A percentile compares a stretch with the other conserved stretches of the same genome.
These are phyloP conservation scores for rabbit (Oryctolagus cuniculus) DNA, from an alignment of 2,113 vertebrate genomes.

Conservation along the genomic window DNA sequence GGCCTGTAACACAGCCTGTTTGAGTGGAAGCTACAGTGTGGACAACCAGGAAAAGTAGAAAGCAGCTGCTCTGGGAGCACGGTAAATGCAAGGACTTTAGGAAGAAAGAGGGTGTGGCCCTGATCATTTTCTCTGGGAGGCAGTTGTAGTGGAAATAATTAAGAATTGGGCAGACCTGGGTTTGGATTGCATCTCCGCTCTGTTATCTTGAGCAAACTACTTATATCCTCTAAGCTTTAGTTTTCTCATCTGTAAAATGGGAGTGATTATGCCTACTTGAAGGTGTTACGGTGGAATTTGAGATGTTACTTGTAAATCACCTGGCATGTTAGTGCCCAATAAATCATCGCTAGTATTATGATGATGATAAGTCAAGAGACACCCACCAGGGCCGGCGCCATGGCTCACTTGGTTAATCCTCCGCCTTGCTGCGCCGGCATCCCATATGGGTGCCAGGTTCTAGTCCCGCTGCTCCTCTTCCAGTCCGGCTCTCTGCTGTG, in stretches of 20 bases:
- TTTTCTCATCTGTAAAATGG: constrained; percentile 42
- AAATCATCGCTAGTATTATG: neutral
- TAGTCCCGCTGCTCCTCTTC: no score
- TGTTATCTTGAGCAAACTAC: neutral
- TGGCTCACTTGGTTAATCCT: no score
- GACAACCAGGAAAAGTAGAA: neutral
- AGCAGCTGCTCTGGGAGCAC: neutral
- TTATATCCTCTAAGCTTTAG: neutral
- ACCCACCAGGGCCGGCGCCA: no score
- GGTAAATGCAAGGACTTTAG: neutral
- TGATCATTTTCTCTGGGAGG: constrained; percentile 9
- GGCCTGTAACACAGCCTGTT: neutral
- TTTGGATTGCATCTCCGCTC: neutral
- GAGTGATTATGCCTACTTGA: neutral
- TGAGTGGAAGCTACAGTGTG: neutral
- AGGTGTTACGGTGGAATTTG: neutral
- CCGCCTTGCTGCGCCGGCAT: no score
- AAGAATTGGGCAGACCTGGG: neutral
- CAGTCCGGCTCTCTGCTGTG: no score
- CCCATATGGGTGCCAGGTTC: no score
- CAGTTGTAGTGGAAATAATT: neutral
- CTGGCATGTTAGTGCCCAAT: neutral
- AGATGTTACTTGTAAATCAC: neutral
- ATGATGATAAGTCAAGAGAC: no score
- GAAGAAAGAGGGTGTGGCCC: constrained; percentile 39